These are phyloP conservation scores for Mungos mungo DNA, from an alignment of 2,113 vertebrate genomes.

Conservation along the genomic window DNA sequence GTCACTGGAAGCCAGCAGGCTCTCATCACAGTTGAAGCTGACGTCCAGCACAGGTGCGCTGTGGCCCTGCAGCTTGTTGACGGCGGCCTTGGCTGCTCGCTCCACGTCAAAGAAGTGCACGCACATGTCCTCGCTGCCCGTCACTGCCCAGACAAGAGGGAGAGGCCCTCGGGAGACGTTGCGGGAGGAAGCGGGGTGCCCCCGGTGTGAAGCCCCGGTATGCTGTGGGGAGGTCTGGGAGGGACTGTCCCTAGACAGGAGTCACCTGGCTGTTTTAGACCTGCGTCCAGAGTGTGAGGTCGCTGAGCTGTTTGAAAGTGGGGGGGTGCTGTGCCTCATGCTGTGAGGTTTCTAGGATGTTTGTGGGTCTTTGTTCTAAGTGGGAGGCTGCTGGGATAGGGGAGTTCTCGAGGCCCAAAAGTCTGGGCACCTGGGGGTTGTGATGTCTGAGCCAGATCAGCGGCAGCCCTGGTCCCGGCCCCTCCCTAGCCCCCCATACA, in stretches of 20 bases:
- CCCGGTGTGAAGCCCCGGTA: not conserved
- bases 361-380: not conserved
- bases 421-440: not conserved
- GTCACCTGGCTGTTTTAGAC: not conserved
- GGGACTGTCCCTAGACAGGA: not conserved
- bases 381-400: not conserved
- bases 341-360: not conserved
- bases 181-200: not conserved
- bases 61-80: slow-evolving; percentile 96
- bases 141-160: slow-evolving; percentile 84
- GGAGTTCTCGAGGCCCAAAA: not conserved
- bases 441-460: not conserved
- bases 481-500: not conserved
- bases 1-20: slow-evolving; percentile 94
- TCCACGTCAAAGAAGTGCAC: slow-evolving; percentile 98
- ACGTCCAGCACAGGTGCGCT: slow-evolving; percentile 93
- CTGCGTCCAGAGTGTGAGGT: not conserved
- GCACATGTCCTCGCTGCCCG: slow-evolving; percentile 94
- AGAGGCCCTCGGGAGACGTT: not conserved
- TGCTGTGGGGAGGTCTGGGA: not conserved
- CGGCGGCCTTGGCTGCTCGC: slow-evolving; percentile 92
- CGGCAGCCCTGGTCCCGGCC: not conserved
- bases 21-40: slow-evolving; percentile 98
- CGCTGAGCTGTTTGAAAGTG: not conserved
- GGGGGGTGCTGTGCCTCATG: not conserved